Base-by-base conservation (phyloP, 2,113 vertebrate species). In the Psilopogon haemacephalus region DNA sequence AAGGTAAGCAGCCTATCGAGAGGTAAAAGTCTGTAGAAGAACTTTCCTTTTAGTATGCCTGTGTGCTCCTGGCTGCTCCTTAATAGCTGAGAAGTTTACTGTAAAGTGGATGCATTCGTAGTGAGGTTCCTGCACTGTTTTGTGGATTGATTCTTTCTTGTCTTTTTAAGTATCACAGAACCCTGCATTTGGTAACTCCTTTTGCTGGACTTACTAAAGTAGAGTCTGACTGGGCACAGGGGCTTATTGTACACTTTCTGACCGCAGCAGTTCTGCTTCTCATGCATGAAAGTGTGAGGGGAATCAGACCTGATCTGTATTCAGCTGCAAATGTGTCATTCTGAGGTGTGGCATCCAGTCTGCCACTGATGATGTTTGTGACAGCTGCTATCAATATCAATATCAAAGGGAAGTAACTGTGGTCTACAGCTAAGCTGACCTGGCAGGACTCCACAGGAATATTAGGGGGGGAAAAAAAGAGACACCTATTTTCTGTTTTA, bases 161-260 rank as follows among this genome's bases (percentile, higher is more conserved):
- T 52, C 44, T 64, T 59, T 93, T 64, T 46, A 72, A 85, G 48
- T 54, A 42, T 37, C 0, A 1, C 27, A 44, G 48, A 56, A 6
- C 24, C 13, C 17, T 1, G 0, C 8, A 2, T 40, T 80, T 76
- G 38, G 9, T 72, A 87, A 46, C 30, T n/a, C 26, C 28, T 27
- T 55, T 27, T 28, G 28, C 63, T 86, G 68, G 16, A 63, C 58
- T 60, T 68, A 26, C 18, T 28, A 33, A 59, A 35, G 32, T 69
- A 52, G 9, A 54, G 20, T 24, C 33, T 33, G 33, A 59, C 21
- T 24, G 24, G 21, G 26, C 1, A 0, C 1, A 1, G 0, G 10
- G 17, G 3, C 9, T 56, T 28, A 6, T 14, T 23, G 5, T 37
- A 8, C 15, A 23, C 9, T 9, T 33, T 42, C 67, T 82, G 71